phyloP scores from a whole-genome alignment of 2,797 vertebrate species.

The Melanotaenia nigrans region DNA sequence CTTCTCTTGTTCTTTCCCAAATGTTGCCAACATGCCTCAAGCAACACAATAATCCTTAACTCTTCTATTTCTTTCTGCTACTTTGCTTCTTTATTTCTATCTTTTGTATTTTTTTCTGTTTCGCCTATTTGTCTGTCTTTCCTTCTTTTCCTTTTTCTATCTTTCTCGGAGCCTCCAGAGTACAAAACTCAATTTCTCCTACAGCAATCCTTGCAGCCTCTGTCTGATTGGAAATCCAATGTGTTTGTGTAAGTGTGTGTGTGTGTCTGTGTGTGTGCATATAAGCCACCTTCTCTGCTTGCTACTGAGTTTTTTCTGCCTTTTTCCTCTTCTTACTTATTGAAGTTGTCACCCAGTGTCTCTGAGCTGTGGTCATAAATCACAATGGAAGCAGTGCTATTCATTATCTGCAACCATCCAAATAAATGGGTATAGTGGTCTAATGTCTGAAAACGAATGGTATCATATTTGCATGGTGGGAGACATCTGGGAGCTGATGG shows the following conservation, averaged over 20 bases:
- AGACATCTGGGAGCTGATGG: neutral
- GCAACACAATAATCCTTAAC: conserved; percentile 45
- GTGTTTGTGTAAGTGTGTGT: conserved; percentile 15
- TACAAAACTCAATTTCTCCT: conserved; percentile 71
- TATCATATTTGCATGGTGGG: neutral
- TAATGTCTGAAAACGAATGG: conserved; percentile 7
- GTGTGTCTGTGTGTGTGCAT: conserved; percentile 28
- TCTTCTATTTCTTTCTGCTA: conserved; percentile 31
- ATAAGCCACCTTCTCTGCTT: conserved; percentile 17
- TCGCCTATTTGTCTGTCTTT: neutral
- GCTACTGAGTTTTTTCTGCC: conserved; percentile 21
- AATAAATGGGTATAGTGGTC: neutral
- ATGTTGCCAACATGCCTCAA: conserved; percentile 60
- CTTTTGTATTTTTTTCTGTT: neutral
- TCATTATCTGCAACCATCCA: conserved; percentile 12
- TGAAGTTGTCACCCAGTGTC: conserved; percentile 20
- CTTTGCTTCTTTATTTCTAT: neutral
- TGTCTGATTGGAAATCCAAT: conserved; percentile 30
- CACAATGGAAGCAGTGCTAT: conserved; percentile 20
- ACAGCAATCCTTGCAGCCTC: conserved; percentile 52
- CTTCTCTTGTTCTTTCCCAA: conserved; percentile 44
- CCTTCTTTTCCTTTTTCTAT: neutral
- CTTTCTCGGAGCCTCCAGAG: conserved; percentile 44
- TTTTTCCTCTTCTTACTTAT: neutral
- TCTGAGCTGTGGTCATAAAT: conserved; percentile 42